Evolutionary conservation across 2,888 invertebrate genomes (phyloP), one percentile per base, ranked within the genome.

Genomic region (Proisotoma minuta): DNA sequence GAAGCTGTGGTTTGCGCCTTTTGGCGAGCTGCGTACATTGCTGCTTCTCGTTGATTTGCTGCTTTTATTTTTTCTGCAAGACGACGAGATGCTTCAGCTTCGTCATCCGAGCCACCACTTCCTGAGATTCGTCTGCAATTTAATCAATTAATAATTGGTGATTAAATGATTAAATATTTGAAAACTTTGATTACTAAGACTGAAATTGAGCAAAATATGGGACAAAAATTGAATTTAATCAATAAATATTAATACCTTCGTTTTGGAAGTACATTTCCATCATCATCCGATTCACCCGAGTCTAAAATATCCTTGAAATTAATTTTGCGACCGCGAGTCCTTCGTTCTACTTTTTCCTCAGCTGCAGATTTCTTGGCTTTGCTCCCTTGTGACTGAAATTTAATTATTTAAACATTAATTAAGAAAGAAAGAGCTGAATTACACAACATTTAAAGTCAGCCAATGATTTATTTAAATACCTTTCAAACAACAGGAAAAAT

Each of bases 261-360:
- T 50, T 73, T 73, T 24, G 73, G 73, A 47, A 65, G 61, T 57
- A 73, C 67, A 54, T 72, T 73, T 20, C 73, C 73, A 50, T 73
- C 87, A 77, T 86, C 88, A 75, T 86, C 89, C 53, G 85, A 87
- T 76, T 88, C 88, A 0, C 71, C 74, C 5, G 87, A 86, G 26
- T 75, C 76, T 20, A 74, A 84, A 50, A 76, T 72, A 78, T 89
- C 91, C 2, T 87, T 85, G 75, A 90, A 90, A 76, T 87, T 85
- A 65, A 87, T 87, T 78, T 86, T 86, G 73, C 84, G 82, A 67
- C 87, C 88, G 4, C 89, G 78, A 0, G 89, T 89, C 69, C 87
- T 80, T 74, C 87, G 82, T 57, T 84, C 82, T 62, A 84, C 63
- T 5, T 71, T 70, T 28, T 71, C 72, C 27, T 74, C 74, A 22